phyloP scores from a whole-genome alignment of 2,888 invertebrate genomes.

The Conistra vaccinii region DNA sequence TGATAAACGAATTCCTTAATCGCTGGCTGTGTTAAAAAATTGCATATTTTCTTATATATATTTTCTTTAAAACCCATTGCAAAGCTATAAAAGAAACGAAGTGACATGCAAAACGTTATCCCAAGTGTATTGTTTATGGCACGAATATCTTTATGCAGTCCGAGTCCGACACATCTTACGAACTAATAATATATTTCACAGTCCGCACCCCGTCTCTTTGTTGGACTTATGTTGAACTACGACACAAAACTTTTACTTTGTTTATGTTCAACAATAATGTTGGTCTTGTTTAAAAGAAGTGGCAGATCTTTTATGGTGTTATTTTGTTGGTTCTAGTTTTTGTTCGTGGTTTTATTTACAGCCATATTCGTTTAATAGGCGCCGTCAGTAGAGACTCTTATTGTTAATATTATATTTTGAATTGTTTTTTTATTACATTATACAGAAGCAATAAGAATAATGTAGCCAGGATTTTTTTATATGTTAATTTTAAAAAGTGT shows the following conservation, averaged over 20 bases:
- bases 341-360: not conserved
- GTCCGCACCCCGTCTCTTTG: constrained; percentile 10
- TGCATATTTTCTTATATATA: too few species aligned
- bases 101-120: not conserved
- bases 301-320: not conserved
- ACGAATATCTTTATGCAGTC: constrained; percentile 7
- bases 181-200: constrained; percentile 35
- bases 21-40: not conserved
- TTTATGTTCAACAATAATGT: constrained; percentile 10
- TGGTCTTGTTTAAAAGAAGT: not conserved
- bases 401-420: too few species aligned
- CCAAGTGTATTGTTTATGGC: not conserved
- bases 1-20: not conserved
- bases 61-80: too few species aligned
- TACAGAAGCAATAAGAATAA: too few species aligned
- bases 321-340: not conserved
- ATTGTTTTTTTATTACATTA: too few species aligned
- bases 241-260: constrained; percentile 17
- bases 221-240: constrained; percentile 9
- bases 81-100: too few species aligned
- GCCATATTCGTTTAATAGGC: too few species aligned
- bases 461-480: too few species aligned
- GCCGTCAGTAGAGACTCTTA: too few species aligned
- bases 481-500: too few species aligned
- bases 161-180: constrained; percentile 18